These are phyloP conservation scores for Heterochromis multidens DNA, from an alignment of 2,113 vertebrate species.

Conservation along the genomic window DNA sequence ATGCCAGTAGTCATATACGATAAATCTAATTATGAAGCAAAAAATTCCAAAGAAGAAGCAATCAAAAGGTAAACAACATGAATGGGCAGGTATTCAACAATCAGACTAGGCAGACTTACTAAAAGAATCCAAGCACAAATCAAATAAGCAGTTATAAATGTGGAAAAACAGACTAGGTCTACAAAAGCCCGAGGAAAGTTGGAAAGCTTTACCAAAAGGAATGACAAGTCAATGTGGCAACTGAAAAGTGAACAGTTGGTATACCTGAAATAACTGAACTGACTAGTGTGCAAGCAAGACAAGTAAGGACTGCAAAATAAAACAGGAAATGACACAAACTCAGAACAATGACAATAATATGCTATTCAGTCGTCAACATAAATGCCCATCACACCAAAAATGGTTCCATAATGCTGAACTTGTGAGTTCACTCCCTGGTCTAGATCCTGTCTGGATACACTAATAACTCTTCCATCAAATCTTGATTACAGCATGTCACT, in stretches of 20 bases:
- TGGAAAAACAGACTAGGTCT: not conserved
- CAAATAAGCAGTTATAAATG: not conserved
- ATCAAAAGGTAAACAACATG: not conserved
- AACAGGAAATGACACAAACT: not conserved
- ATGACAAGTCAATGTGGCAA: not conserved
- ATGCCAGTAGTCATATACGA: not conserved
- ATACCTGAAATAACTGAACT: not conserved
- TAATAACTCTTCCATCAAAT: not conserved
- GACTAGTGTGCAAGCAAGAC: not conserved
- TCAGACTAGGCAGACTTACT: not conserved
- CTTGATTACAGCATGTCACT: not conserved
- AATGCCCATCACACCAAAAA: not conserved
- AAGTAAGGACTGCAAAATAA: not conserved
- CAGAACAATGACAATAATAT: not conserved
- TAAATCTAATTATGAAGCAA: not conserved
- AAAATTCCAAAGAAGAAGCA: not conserved
- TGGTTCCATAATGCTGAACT: not conserved
- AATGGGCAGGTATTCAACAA: not conserved
- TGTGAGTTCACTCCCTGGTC: not conserved
- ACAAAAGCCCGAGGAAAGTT: not conserved
- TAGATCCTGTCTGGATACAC: too few relatives aligned
- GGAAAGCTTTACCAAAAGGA: not conserved
- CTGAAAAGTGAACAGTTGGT: not conserved
- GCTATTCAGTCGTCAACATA: not conserved
- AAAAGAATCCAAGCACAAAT: not conserved